Conservation (phyloP, 2,888 invertebrate genomes). For the Cremastobaeus sp. region DNA sequence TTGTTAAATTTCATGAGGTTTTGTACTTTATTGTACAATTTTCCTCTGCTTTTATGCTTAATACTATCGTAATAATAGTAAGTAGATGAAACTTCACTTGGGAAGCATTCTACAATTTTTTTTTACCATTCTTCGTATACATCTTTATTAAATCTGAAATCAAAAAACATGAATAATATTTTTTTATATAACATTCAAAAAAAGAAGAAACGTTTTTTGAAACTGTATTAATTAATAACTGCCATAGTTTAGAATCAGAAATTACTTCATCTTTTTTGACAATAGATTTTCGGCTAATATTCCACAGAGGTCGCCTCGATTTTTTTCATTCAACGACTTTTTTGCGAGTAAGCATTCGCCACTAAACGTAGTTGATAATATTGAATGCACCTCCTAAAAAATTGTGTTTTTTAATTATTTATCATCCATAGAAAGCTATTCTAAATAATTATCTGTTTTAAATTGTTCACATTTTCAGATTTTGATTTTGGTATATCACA, state of each 20-base stretch:
- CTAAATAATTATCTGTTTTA: no score
- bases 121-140: not conserved
- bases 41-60: conserved; percentile 2
- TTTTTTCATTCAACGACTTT: not conserved
- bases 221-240: not conserved
- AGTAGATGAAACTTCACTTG: not conserved
- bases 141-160: not conserved
- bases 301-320: not conserved
- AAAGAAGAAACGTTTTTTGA: not conserved
- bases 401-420: no score
- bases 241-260: not conserved
- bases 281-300: not conserved
- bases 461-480: no score
- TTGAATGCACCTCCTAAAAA: no score
- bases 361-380: no score
- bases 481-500: no score
- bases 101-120: not conserved
- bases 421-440: no score
- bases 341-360: no score
- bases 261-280: not conserved
- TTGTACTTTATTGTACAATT: conserved; percentile 11
- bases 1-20: conserved; percentile 9
- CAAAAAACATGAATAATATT: not conserved
- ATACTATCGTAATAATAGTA: conserved; percentile 11
- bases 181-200: not conserved